These are phyloP conservation scores for Halcyon chelicuti DNA, from an alignment of 2,797 vertebrate genomes.

Conservation along the genomic window DNA sequence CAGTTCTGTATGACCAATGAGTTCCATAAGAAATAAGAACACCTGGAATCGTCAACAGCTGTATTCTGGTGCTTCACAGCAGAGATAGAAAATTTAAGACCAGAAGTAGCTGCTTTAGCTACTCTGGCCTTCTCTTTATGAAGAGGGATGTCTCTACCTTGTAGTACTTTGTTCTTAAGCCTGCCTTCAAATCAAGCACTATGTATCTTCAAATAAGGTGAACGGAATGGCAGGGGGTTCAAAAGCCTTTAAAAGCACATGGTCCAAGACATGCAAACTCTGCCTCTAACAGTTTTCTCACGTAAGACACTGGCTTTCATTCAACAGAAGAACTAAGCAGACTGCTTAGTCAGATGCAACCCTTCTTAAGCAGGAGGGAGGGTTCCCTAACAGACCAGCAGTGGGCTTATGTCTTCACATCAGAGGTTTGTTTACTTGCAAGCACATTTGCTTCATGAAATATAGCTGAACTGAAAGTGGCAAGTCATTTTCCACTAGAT, in stretches of 20 bases:
- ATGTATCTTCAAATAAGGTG: not conserved
- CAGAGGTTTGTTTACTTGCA: not conserved
- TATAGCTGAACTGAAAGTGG: not conserved
- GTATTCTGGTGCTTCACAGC: not conserved
- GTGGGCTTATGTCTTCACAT: not conserved
- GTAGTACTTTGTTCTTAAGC: not conserved
- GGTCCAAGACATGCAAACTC: not conserved
- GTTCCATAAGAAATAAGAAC: not conserved
- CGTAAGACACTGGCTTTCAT: not conserved
- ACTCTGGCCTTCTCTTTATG: not conserved
- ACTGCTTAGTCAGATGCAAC: not conserved
- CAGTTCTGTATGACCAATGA: not conserved
- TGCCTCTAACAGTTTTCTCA: not conserved
- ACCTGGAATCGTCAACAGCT: not conserved
- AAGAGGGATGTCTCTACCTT: not conserved
- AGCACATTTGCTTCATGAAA: not conserved
- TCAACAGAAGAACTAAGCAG: not conserved
- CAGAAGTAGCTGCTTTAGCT: not conserved
- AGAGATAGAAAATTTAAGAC: not conserved
- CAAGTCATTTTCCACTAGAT: not conserved
- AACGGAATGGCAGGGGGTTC: not conserved
- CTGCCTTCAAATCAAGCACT: not conserved
- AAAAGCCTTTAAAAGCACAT: not conserved
- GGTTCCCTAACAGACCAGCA: not conserved
- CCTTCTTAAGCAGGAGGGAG: not conserved